phyloP scores from a whole-genome alignment of 2,797 vertebrate genomes.

The Syngnathus acus region DNA sequence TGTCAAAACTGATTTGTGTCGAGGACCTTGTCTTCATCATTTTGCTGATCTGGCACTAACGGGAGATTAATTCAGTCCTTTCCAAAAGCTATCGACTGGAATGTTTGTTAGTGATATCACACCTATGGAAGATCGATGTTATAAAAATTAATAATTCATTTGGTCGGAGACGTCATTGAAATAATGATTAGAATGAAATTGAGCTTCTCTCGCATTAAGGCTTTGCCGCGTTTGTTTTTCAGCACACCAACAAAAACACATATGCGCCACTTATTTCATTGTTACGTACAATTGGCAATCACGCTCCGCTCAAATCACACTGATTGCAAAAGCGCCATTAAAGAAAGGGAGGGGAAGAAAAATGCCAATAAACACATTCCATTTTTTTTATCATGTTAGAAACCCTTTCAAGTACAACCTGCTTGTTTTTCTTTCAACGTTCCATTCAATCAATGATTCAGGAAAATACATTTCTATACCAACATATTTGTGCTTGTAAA shows the following conservation, averaged over 20 bases:
- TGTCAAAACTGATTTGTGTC: neutral
- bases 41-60: constrained; percentile 24
- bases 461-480: neutral
- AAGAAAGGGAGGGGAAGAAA: neutral
- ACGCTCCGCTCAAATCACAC: neutral
- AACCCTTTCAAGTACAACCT: neutral
- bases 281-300: neutral
- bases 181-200: too few relatives aligned
- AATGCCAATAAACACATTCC: neutral
- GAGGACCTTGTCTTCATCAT: constrained; percentile 30
- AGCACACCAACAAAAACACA: neutral
- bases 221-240: neutral
- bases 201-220: too few relatives aligned
- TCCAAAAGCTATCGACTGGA: constrained; percentile 13
- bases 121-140: constrained; percentile 23
- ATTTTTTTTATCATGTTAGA: neutral
- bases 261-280: neutral
- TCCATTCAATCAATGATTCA: neutral
- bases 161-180: too few relatives aligned
- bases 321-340: neutral
- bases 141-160: constrained; percentile 51
- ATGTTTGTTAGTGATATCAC: constrained; percentile 12
- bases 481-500: neutral
- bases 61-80: constrained; percentile 10
- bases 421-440: too few relatives aligned